Evolutionary conservation across 2,113 vertebrate species (phyloP), one percentile per base, ranked within the genome.

Genomic region (Tychaedon coryphoeus): DNA sequence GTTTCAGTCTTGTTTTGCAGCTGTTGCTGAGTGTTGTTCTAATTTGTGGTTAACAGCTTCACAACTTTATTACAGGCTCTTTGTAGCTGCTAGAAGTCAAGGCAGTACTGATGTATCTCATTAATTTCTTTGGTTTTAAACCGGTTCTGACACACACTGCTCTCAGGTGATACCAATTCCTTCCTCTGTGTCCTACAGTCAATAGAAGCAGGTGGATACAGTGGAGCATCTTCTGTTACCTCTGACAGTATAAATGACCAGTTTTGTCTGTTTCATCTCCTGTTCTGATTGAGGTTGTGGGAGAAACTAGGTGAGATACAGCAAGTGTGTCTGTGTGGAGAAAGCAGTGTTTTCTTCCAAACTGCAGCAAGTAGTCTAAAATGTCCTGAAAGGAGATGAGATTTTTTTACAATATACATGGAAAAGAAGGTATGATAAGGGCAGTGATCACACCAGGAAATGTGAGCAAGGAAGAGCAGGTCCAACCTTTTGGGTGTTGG

Each of bases 201-300:
- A 23, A 4, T 4, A 34, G 60, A 48, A 70, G 42, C 36, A 65
- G 29, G 43, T 72, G 87, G 67, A 69, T 91, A 33, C 47, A 53
- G 1, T 0, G 0, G 45, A 73, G 50, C 50, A 76, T 29, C 54
- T 75, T 40, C 20, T 0, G 2, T 64, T 69, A 2, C 40, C 9
- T 64, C 43, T 58, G 5, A 8, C 36, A 60, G 2, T 72, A 18
- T 19, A 64, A 54, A 67, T 31, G 18, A 48, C n/a, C 28, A 76
- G 5, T 57, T 89, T 69, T 48, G 23, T 58, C 36, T 69, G 10
- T 0, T 80, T 73, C 58, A 38, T 36, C 34, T 61, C 69, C 42
- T 65, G 28, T 64, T 58, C 48, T 85, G n/a, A 6, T 45, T 19
- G 25, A 81, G 9, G n/a, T 19, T 24, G 19, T 62, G 33, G 42